Evolutionary conservation across 2,888 invertebrate species (phyloP).

Genomic region (Exephanes ischioxanthus): DNA sequence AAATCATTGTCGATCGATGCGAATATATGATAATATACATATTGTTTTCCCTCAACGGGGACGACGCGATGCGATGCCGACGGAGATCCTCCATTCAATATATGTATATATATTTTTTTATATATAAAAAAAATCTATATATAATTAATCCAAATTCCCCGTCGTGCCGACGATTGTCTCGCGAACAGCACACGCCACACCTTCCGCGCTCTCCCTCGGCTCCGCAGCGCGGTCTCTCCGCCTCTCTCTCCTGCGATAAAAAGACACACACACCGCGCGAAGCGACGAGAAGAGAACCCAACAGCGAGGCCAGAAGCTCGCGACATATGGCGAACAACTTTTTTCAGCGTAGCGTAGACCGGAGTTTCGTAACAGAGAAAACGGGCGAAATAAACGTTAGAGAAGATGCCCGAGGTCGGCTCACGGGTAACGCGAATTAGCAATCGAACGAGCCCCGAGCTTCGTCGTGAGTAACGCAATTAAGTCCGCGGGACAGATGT

Average conservation of each 20-base stretch:
- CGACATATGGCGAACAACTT: background rate
- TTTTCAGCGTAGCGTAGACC: background rate
- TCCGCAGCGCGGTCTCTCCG: slow-evolving; percentile 76
- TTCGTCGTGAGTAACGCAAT: too few species aligned
- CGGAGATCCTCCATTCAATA: slow-evolving; percentile 39
- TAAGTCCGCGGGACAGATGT: too few species aligned
- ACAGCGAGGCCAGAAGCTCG: background rate
- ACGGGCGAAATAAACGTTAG: background rate
- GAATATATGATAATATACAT: slow-evolving; percentile 22
- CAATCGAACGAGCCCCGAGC: too few species aligned
- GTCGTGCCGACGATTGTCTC: slow-evolving; percentile 20
- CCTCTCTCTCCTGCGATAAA: slow-evolving; percentile 80
- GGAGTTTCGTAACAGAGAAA: slow-evolving; percentile 10
- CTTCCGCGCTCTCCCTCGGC: slow-evolving; percentile 65
- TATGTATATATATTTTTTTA: background rate
- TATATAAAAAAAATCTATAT: background rate
- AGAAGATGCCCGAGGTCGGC: background rate
- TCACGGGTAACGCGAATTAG: background rate
- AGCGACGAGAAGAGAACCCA: slow-evolving; percentile 7
- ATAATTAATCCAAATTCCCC: slow-evolving; percentile 13
- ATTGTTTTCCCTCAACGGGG: slow-evolving; percentile 49
- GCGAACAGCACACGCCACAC: slow-evolving; percentile 8
- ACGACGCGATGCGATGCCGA: slow-evolving; percentile 66
- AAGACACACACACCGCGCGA: slow-evolving; percentile 26
- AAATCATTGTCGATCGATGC: slow-evolving; percentile 35